Evolutionary conservation across 2,888 invertebrate genomes (phyloP), one percentile per base, ranked within the genome.

Genomic region (Sympetrum striolatum): DNA sequence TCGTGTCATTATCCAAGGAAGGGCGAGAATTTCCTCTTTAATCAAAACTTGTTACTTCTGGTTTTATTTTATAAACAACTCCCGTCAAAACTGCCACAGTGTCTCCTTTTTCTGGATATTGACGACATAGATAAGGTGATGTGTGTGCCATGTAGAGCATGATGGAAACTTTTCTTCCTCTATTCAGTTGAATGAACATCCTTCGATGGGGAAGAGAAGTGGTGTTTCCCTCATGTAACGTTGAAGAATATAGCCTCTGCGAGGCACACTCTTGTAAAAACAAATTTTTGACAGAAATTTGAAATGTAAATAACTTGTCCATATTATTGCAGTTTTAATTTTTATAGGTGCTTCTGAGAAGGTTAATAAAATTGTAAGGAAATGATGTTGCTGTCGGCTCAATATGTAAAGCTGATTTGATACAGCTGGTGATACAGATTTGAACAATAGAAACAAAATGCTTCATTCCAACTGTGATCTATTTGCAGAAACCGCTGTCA

Each of bases 401-500:
- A 37, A 58, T 10, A 37, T 22, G 60, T 15, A 58, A 37, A 3
- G 86, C 86, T 58, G 86, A 35, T 31, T n/a, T 73, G 25, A 25
- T 53, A 31, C 86, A 37, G 86, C 86, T 86, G n/a, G 58, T 60
- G 86, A 86, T 86, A 58, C 37, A 60, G 31, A 37, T 86, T 35
- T 86, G 60, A 86, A 86, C 37, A 86, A 53, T 58, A 86, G 53
- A 22, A 60, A 37, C 35, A 60, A 60, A 60, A 86, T 53, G 53
- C 48, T 60, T 86, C 58, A 60, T 60, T 86, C 86, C 37, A 86
- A 37, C 86, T 86, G 86, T 86, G 86, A 86, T 86, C 73, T 86
- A 18, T 31, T 86, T 86, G 60, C 86, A 60, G 58, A 60, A 35
- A 58, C 58, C 58, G 6, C 25, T 53, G 48, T 14, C 31, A 37